These are phyloP conservation scores for Rousettus madagascariensis DNA, from an alignment of 2,797 vertebrate genomes.

Conservation along the genomic window DNA sequence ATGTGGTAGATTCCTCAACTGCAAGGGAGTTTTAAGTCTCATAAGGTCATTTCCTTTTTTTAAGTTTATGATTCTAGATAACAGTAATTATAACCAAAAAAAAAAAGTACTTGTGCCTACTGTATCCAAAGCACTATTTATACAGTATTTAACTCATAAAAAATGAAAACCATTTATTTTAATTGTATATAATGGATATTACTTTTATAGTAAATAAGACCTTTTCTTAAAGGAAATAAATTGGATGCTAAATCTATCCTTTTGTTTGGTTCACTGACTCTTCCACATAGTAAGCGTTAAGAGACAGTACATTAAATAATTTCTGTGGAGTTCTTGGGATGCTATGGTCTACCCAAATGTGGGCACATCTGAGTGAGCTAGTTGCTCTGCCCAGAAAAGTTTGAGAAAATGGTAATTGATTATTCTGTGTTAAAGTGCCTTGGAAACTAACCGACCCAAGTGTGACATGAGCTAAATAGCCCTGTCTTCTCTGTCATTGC, in stretches of 20 bases:
- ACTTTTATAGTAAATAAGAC: not conserved
- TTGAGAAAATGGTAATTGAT: constrained; percentile 17
- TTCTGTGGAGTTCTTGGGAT: not conserved
- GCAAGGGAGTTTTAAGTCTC: not conserved
- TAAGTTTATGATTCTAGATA: constrained; percentile 1
- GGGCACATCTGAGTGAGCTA: not conserved
- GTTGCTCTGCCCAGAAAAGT: not conserved
- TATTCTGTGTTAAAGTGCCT: not conserved
- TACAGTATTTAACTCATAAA: not conserved
- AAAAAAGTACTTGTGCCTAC: not conserved
- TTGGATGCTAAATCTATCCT: not conserved
- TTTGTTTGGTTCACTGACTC: constrained; percentile 4
- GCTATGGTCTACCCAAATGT: not conserved
- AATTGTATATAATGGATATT: not conserved
- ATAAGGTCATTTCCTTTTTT: constrained; percentile 25
- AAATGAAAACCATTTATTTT: constrained; percentile 8
- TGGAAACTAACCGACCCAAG: not conserved
- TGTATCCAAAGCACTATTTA: not conserved
- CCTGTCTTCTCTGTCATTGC: not conserved
- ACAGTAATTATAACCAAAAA: constrained; percentile 11
- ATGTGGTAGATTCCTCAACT: not conserved
- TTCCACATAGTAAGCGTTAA: not conserved
- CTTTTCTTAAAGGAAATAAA: constrained; percentile 2
- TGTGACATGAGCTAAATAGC: not conserved
- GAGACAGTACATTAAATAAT: not conserved